These are phyloP conservation scores for Paedocypris sp. DNA, from an alignment of 2,113 vertebrate genomes.

Conservation along the genomic window DNA sequence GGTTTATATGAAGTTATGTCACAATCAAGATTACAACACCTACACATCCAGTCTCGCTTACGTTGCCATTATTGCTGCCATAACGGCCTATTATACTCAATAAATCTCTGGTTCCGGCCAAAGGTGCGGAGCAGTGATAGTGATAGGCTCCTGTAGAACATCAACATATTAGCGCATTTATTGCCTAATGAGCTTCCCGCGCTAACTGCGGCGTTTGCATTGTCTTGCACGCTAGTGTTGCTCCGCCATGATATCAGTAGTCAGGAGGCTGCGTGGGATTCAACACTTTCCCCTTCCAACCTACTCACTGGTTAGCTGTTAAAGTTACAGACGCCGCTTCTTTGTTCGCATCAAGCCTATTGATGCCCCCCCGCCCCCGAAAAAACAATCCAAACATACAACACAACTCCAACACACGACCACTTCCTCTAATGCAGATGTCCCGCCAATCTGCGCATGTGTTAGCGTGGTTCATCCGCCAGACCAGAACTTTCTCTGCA, in stretches of 20 bases:
- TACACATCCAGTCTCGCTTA: not conserved
- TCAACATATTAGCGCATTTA: not conserved
- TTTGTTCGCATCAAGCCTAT: conserved; percentile 31
- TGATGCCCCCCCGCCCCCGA: too few species aligned
- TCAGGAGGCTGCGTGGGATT: conserved; percentile 43
- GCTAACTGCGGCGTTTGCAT: conserved; percentile 30
- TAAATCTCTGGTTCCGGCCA: too few species aligned
- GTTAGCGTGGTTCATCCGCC: too few species aligned
- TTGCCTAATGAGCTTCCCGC: not conserved
- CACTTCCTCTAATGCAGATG: not conserved
- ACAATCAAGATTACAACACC: not conserved
- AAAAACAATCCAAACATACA: conserved; percentile 1
- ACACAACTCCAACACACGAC: not conserved
- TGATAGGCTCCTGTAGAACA: too few species aligned
- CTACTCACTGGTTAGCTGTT: conserved; percentile 39
- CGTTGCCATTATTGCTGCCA: too few species aligned
- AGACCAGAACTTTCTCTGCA: too few species aligned
- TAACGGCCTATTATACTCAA: too few species aligned
- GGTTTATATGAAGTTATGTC: not conserved
- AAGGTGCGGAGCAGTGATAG: too few species aligned
- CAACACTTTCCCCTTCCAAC: conserved; percentile 32
- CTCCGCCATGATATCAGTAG: conserved; percentile 34
- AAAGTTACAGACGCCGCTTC: conserved; percentile 29
- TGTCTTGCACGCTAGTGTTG: conserved; percentile 27
- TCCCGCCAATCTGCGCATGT: not conserved